Evolutionary conservation across 2,113 vertebrate genomes (phyloP).

Genomic region (Xiphophorus hellerii): DNA sequence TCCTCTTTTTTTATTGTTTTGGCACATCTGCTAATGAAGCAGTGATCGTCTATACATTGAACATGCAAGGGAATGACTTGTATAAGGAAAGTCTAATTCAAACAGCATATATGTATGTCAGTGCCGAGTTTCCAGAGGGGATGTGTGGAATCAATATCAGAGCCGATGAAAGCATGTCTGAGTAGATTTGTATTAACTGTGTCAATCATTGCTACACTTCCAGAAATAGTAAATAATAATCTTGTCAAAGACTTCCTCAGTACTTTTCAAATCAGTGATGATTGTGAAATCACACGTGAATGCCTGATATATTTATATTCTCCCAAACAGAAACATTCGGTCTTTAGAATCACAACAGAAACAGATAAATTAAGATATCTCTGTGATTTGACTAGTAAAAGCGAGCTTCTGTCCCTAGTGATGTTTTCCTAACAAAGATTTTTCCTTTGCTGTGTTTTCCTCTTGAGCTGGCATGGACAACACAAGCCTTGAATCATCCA

Average conservation of each 20-base stretch:
- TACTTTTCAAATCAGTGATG: not conserved
- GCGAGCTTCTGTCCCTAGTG: no score
- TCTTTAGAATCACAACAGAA: not conserved
- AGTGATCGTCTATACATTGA: no score
- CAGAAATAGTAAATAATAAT: not conserved
- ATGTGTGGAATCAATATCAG: not conserved
- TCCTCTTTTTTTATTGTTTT: no score
- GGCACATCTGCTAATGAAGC: no score
- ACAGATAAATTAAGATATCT: not conserved
- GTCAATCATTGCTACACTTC: not conserved
- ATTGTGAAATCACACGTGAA: not conserved
- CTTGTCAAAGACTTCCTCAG: not conserved
- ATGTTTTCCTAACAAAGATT: slow-evolving; percentile 11
- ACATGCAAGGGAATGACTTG: not conserved
- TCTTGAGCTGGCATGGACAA: slow-evolving; percentile 41
- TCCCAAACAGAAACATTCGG: not conserved
- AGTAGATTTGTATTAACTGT: not conserved
- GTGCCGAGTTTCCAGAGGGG: not conserved
- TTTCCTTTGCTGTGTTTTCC: slow-evolving; percentile 38
- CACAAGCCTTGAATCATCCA: slow-evolving; percentile 70
- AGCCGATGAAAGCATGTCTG: not conserved
- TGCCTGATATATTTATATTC: not conserved
- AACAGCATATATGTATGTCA: not conserved
- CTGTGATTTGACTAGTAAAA: not conserved
- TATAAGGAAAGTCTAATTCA: not conserved